Evolutionary conservation across 2,888 invertebrate genomes (phyloP).

Genomic region (Rhagophthalmus giganteus): DNA sequence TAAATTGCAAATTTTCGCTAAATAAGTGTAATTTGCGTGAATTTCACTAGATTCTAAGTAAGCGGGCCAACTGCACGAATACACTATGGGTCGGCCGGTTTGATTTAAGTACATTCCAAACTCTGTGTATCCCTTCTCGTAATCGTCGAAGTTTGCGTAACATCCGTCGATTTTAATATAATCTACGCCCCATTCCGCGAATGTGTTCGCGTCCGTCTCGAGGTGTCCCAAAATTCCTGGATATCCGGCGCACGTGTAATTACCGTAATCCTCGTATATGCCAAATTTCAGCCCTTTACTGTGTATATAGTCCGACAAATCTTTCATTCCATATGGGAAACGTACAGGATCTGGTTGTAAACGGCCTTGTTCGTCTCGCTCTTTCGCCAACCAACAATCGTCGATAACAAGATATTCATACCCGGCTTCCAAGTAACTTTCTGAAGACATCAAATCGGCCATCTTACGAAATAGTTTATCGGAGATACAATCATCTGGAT

Average conservation of each 20-base stretch:
- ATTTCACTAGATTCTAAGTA: constrained; percentile 63
- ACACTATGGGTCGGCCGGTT: constrained; percentile 72
- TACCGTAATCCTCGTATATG: constrained; percentile 76
- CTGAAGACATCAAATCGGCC: constrained; percentile 60
- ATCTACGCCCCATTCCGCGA: constrained; percentile 75
- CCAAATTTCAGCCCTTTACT: constrained; percentile 70
- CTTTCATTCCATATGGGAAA: constrained; percentile 65
- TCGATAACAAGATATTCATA: constrained; percentile 65
- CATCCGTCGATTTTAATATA: constrained; percentile 79
- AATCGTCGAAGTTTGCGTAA: constrained; percentile 53
- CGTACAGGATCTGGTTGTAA: constrained; percentile 61
- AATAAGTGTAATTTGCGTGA: constrained; percentile 61
- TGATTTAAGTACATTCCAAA: constrained; percentile 67
- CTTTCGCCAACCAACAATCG: constrained; percentile 64
- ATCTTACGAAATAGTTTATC: constrained; percentile 56
- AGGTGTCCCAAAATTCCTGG: constrained; percentile 68
- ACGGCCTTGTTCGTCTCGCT: constrained; percentile 56
- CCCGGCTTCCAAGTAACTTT: constrained; percentile 64
- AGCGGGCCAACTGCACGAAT: constrained; percentile 80
- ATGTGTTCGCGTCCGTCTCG: constrained; percentile 66
- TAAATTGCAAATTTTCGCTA: constrained; percentile 63
- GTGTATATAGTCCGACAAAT: constrained; percentile 66
- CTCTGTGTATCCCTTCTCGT: constrained; percentile 60
- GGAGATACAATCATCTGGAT: constrained; percentile 70
- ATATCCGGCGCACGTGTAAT: constrained; percentile 71